phyloP scores from a whole-genome alignment of 2,113 vertebrate species.

The Halichoeres trimaculatus region DNA sequence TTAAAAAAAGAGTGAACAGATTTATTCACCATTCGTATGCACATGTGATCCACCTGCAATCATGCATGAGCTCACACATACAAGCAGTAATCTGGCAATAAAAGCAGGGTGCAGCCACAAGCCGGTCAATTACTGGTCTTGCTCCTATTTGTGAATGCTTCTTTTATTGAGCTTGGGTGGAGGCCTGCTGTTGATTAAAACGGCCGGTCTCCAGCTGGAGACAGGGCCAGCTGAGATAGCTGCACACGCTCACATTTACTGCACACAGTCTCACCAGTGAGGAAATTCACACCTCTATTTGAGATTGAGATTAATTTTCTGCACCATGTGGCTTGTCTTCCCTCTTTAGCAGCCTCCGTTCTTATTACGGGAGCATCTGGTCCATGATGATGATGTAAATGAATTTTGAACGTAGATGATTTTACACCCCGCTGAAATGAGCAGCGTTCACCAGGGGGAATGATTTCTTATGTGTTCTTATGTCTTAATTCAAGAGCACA shows the following conservation, averaged over 20 bases:
- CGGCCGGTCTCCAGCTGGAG: constrained; percentile 76
- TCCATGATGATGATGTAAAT: constrained; percentile 81
- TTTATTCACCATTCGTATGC: constrained; percentile 30
- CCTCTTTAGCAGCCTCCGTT: constrained; percentile 74
- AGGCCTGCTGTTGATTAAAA: constrained; percentile 83
- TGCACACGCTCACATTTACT: constrained; percentile 66
- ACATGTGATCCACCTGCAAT: constrained; percentile 18
- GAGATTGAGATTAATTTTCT: constrained; percentile 82
- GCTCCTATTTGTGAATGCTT: constrained; percentile 77
- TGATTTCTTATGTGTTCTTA: constrained; percentile 64
- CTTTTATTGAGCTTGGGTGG: constrained; percentile 80
- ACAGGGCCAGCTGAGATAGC: constrained; percentile 69
- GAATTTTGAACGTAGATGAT: constrained; percentile 76
- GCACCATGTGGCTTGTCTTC: constrained; percentile 79
- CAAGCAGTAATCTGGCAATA: constrained; percentile 76
- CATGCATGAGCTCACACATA: constrained; percentile 36
- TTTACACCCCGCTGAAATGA: constrained; percentile 74
- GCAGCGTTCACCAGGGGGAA: constrained; percentile 53
- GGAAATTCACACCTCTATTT: constrained; percentile 77
- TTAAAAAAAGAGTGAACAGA: constrained; percentile 9
- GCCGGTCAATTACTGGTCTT: constrained; percentile 78
- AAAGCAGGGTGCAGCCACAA: constrained; percentile 68
- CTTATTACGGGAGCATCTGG: constrained; percentile 78
- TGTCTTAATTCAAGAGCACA: constrained; percentile 68
- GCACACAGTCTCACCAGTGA: constrained; percentile 55